Evolutionary conservation across 2,888 invertebrate genomes (phyloP).

Genomic region (Pediacus dermestoides): DNA sequence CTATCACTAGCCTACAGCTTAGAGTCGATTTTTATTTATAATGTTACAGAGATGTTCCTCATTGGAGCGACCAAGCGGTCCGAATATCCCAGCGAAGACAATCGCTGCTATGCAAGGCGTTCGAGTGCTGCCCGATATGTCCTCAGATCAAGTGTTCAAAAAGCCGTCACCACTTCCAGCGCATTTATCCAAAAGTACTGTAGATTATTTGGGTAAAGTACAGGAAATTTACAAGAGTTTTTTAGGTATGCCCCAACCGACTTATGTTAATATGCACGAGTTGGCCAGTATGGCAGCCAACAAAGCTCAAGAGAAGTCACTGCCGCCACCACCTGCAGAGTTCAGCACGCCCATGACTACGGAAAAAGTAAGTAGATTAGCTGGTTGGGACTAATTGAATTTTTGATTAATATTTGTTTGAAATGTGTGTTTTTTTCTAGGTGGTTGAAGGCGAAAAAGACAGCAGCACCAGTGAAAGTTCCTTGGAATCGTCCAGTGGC

Average conservation of each 20-base stretch:
- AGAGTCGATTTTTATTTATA: constrained; percentile 2
- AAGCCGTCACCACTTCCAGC: constrained; percentile 71
- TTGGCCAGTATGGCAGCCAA: constrained; percentile 76
- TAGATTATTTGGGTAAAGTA: constrained; percentile 22
- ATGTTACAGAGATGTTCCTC: constrained; percentile 74
- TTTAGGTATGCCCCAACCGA: constrained; percentile 64
- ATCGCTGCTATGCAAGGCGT: constrained; percentile 47
- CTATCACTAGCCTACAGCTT: constrained; percentile 9
- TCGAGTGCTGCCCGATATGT: constrained; percentile 47
- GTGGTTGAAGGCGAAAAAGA: constrained; percentile 48
- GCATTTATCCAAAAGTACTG: constrained; percentile 67
- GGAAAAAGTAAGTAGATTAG: constrained; percentile 57
- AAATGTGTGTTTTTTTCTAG: no score
- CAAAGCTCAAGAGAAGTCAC: constrained; percentile 63
- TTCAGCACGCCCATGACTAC: constrained; percentile 40
- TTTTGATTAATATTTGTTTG: no score
- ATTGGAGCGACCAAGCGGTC: constrained; percentile 67
- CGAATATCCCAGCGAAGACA: constrained; percentile 57
- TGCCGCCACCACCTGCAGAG: constrained; percentile 57
- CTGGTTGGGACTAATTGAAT: no score
- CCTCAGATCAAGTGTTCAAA: constrained; percentile 54
- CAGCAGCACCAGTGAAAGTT: constrained; percentile 70
- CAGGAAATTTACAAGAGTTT: no score
- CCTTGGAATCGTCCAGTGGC: constrained; percentile 71
- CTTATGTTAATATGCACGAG: constrained; percentile 91